Conservation (phyloP, 2,113 vertebrate genomes). For the Hepsetus odoe region DNA sequence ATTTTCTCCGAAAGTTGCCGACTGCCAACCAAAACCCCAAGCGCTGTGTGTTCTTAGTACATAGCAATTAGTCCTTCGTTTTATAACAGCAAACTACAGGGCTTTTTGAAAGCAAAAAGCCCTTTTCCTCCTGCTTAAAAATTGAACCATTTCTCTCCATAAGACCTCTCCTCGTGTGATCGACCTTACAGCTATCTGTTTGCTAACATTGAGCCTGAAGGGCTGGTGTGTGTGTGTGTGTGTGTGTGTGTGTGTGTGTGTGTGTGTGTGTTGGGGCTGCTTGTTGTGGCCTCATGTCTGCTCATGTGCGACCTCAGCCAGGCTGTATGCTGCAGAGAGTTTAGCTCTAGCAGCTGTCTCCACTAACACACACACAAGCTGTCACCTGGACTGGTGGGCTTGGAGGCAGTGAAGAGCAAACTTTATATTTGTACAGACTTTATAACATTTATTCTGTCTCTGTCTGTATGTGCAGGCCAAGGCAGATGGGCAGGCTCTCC, state of each 20-base stretch:
- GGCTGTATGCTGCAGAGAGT: neutral
- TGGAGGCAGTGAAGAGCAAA: neutral
- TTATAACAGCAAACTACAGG: constrained; percentile 69
- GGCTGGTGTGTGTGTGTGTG: neutral
- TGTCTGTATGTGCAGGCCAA: constrained; percentile 75
- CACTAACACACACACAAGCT: neutral
- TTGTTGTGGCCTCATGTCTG: constrained; percentile 18
- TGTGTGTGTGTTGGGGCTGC: no score
- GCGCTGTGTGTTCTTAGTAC: constrained; percentile 68
- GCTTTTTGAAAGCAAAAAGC: constrained; percentile 57
- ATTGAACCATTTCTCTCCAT: neutral
- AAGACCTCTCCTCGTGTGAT: neutral
- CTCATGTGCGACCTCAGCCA: neutral
- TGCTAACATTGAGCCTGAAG: constrained; percentile 9
- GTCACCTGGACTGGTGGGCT: neutral
- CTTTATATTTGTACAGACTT: no score
- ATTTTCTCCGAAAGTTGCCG: constrained; percentile 74
- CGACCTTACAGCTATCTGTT: constrained; percentile 20
- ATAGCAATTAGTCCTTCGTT: constrained; percentile 77
- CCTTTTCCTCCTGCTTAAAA: constrained; percentile 35
- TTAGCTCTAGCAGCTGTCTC: neutral
- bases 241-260: no score
- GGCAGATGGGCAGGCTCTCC: constrained; percentile 78
- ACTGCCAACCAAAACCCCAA: constrained; percentile 73
- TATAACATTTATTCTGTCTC: neutral